Conservation (phyloP, 2,888 invertebrate species). For the Eueremaeus valkanovi region DNA sequence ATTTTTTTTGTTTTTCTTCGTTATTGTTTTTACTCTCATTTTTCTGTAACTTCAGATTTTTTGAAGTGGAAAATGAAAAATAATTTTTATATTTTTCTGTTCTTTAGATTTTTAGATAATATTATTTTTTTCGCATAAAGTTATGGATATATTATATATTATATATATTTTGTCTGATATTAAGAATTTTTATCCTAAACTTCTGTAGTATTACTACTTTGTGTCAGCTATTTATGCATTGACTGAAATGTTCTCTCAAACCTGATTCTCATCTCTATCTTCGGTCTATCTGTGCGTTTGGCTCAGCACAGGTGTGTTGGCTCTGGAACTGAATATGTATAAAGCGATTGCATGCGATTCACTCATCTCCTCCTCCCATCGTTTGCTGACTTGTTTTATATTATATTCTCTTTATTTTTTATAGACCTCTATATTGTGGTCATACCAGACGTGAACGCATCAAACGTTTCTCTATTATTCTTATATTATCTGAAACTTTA, state of each 20-base stretch:
- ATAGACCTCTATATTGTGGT: not conserved
- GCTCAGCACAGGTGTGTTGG: slow-evolving; percentile 22
- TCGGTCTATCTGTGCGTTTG: not conserved
- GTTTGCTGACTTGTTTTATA: slow-evolving; percentile 30
- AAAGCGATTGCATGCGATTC: slow-evolving; percentile 26
- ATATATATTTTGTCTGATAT: not conserved
- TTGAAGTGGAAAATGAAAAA: not conserved
- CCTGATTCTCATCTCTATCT: slow-evolving; percentile 23
- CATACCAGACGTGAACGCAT: slow-evolving; percentile 17
- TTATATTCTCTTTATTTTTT: not conserved
- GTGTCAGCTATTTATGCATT: slow-evolving; percentile 32
- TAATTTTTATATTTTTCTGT: not conserved
- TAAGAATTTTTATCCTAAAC: no score
- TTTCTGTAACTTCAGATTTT: not conserved
- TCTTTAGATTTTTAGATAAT: not conserved
- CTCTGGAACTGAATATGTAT: not conserved
- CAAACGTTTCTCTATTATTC: not conserved
- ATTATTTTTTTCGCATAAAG: not conserved
- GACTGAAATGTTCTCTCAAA: slow-evolving; percentile 7
- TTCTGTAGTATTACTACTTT: slow-evolving; percentile 16
- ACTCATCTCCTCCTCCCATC: slow-evolving; percentile 33
- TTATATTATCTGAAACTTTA: not conserved
- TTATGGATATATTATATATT: not conserved
- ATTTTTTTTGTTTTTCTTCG: no score
- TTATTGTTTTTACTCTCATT: no score